Evolutionary conservation across 2,113 vertebrate species (phyloP), one percentile per base, ranked within the genome.

Genomic region (Atrichornis clamosus): DNA sequence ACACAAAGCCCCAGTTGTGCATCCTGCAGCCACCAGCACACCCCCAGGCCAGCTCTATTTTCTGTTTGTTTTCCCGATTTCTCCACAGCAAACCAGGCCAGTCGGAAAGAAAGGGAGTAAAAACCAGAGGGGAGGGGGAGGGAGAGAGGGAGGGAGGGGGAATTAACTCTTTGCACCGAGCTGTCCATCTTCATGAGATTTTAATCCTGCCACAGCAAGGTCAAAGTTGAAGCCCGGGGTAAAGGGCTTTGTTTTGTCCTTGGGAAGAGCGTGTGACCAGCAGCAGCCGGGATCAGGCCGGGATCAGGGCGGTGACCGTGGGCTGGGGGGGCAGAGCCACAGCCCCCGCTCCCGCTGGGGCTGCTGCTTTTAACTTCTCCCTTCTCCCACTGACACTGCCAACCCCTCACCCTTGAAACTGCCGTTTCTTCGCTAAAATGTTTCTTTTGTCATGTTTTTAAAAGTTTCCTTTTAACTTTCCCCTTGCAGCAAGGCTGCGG

Each of bases 11-110:
- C 24, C 7, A 0, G 4, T 5, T 10, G 39, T 19, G 62, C 84
- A 60, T 9, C 92, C 65, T 10, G 44, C 59, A 47, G 64, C n/a
- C 84, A 81, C 69, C 81, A 21, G 92, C 88, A 88, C 79, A 88
- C 79, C 83, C 86, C 35, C 78, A 59, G 83, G 55, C 81, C 5
- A 2, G 26, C 63, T 62, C 84, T 85, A 21, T 6, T 19, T 81
- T 30, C 89, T 67, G 69, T 42, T 92, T 90, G 84, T 89, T 95
- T 95, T 82, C 85, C 77, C 73, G 10, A 86, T 87, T 97, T 93
- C 95, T 42, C 85, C 74, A 67, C 96, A 94, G 91, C 82, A 78
- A 95, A 80, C 82, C 50, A 84, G 91, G 94, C 87, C 85, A 92
- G 72, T 50, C 24, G 92, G 90, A 95, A 96, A 96, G 91, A 92